phyloP scores from a whole-genome alignment of 64 coral and sea anemone species.

The Trachythela sp. region DNA sequence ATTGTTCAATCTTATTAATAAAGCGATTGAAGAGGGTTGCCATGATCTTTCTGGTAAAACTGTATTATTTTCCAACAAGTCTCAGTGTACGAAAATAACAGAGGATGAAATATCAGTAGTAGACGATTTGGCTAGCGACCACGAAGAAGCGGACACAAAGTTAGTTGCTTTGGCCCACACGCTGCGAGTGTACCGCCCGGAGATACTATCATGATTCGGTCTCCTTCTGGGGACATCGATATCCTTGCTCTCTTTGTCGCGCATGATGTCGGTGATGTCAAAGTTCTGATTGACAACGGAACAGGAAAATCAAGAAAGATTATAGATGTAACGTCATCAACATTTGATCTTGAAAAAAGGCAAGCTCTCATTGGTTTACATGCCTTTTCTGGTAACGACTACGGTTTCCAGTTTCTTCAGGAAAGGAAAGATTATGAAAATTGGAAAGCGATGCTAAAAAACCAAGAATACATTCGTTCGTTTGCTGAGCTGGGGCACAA shows the following conservation, averaged over 20 bases:
- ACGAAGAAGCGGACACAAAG: constrained; percentile 15
- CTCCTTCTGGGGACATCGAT: not conserved
- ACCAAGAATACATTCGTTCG: not conserved
- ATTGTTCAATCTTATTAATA: not conserved
- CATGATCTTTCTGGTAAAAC: not conserved
- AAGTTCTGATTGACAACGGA: not conserved
- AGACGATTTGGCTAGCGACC: not conserved
- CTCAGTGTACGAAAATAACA: not conserved
- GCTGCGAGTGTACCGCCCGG: not conserved
- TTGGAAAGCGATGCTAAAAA: not conserved
- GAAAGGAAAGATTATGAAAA: not conserved
- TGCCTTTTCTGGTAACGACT: not conserved
- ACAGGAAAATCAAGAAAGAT: not conserved
- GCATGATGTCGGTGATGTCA: not conserved
- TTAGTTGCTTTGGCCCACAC: not conserved
- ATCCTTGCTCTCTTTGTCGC: not conserved
- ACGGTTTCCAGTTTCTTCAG: not conserved
- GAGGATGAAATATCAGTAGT: not conserved
- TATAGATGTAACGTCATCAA: not conserved
- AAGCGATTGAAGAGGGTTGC: not conserved
- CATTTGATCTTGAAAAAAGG: not conserved
- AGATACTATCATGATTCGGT: not conserved
- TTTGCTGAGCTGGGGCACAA: not conserved
- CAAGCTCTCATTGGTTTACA: not conserved
- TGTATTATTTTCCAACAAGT: not conserved